Conservation (phyloP, 2,113 vertebrate genomes). For the Macaca fascicularis region T2T-MFA8v1.1 NC_088386.1:19772501-19773000, state of each 20-base stretch:
- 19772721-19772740: neutral
- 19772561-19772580: neutral
- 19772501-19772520: neutral
- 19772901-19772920: neutral
- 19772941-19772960: neutral
- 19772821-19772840: neutral
- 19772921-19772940: neutral
- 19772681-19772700: neutral
- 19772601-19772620: neutral
- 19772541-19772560: neutral
- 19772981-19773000: neutral
- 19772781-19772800: neutral
- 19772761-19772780: neutral
- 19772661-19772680: neutral
- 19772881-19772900: neutral
- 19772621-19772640: neutral
- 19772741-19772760: neutral
- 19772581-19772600: neutral
- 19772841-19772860: neutral
- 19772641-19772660: neutral
- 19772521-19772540: neutral
- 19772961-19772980: neutral
- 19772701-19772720: neutral
- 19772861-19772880: slow-evolving; percentile 13
- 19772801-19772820: neutral